Conservation (phyloP, 2,888 invertebrate genomes). For the Aphidoletes aphidimyza region DNA sequence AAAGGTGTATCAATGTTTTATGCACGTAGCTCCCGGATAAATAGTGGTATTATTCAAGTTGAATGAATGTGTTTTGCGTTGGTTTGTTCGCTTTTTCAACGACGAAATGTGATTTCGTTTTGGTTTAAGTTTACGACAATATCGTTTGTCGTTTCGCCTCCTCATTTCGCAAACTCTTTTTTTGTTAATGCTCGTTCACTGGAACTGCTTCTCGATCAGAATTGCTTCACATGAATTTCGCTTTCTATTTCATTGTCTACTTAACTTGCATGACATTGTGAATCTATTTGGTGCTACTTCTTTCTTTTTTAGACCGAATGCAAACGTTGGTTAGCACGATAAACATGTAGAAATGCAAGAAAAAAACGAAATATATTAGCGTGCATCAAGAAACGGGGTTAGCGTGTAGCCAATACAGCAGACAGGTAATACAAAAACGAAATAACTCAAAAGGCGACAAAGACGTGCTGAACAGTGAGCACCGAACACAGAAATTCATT, state of each 20-base stretch:
- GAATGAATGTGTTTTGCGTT: slow-evolving; percentile 25
- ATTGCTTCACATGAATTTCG: slow-evolving; percentile 12
- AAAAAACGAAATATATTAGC: not conserved
- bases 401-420: not conserved
- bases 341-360: not conserved
- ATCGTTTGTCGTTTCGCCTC: not conserved
- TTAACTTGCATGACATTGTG: not conserved
- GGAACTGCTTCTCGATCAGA: not conserved
- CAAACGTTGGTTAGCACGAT: not conserved
- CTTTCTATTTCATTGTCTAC: slow-evolving; percentile 37
- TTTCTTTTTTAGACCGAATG: not conserved
- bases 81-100: slow-evolving; percentile 1
- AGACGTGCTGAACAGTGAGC: not conserved
- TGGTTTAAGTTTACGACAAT: slow-evolving; percentile 16
- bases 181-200: not conserved
- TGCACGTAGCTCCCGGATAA: slow-evolving; percentile 34
- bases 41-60: slow-evolving; percentile 51
- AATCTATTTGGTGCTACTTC: not conserved
- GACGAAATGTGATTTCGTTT: slow-evolving; percentile 28
- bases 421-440: not conserved
- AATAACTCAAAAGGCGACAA: slow-evolving; percentile 29
- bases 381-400: not conserved
- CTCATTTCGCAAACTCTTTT: not conserved
- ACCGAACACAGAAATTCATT: not conserved
- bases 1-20: slow-evolving; percentile 51